Percentiles rank a stretch among this genome's conserved stretches.
phyloP scores from a whole-genome alignment of 2,113 vertebrate species.

The Eolophus roseicapilla region DNA sequence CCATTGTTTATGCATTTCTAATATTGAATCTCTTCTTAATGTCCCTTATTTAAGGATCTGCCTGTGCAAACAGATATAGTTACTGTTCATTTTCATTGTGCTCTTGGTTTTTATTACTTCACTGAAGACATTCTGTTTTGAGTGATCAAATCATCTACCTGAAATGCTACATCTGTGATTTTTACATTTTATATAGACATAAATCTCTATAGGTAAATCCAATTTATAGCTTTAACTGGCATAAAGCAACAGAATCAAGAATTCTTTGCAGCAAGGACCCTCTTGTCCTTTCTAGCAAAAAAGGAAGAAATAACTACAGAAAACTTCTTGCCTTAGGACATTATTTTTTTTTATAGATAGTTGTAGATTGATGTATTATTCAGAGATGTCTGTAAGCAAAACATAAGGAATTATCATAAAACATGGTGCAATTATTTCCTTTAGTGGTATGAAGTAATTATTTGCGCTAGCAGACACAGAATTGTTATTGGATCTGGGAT shows the following conservation, averaged over 20 bases:
- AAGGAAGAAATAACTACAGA: background rate
- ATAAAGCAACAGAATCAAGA: background rate
- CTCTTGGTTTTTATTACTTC: background rate
- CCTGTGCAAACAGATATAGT: background rate
- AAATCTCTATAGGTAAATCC: background rate
- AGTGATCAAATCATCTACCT: background rate
- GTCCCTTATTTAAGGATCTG: background rate
- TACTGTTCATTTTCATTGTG: background rate
- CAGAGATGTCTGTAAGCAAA: background rate
- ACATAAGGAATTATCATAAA: background rate
- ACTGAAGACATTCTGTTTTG: background rate
- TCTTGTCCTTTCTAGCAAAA: background rate
- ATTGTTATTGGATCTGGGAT: background rate
- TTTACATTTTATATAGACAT: background rate
- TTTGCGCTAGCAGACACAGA: background rate
- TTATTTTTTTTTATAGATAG: background rate
- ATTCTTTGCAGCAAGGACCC: background rate
- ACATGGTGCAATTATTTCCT: background rate
- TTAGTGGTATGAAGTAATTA: background rate
- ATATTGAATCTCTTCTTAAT: background rate
- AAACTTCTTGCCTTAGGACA: background rate
- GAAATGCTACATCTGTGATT: background rate
- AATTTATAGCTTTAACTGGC: background rate
- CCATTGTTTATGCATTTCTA: background rate
- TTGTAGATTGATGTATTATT: background rate